Evolutionary conservation across 2,113 vertebrate genomes (phyloP).

Genomic region (Melanostigma gelatinosum): DNA sequence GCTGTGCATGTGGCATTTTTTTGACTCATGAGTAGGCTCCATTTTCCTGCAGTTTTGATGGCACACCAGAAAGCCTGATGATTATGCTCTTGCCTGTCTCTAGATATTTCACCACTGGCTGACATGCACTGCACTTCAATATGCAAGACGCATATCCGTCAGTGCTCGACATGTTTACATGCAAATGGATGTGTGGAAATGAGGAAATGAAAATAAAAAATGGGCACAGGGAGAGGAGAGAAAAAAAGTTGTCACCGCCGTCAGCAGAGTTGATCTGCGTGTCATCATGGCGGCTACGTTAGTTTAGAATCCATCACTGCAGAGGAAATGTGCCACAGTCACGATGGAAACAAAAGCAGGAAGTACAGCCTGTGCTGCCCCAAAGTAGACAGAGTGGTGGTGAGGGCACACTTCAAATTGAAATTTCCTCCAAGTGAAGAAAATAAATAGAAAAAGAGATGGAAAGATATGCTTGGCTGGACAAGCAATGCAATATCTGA

Average conservation of each 20-base stretch:
- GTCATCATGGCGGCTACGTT: conserved; percentile 71
- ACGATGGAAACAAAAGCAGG: conserved; percentile 82
- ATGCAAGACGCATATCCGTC: conserved; percentile 50
- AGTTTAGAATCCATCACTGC: conserved; percentile 76
- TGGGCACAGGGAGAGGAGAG: conserved; percentile 41
- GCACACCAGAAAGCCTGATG: conserved; percentile 48
- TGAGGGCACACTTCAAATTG: conserved; percentile 71
- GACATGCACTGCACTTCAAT: conserved; percentile 35
- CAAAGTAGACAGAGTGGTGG: conserved; percentile 61
- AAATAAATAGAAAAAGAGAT: conserved; percentile 69
- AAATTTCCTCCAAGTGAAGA: conserved; percentile 69
- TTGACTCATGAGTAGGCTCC: conserved; percentile 56
- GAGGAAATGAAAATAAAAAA: conserved; percentile 45
- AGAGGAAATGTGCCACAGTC: conserved; percentile 74
- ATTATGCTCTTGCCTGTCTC: conserved; percentile 49
- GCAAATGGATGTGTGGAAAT: conserved; percentile 50
- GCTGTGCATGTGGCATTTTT: conserved; percentile 59
- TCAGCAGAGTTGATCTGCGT: conserved; percentile 75
- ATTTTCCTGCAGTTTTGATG: conserved; percentile 68
- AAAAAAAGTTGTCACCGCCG: conserved; percentile 68
- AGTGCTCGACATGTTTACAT: conserved; percentile 60
- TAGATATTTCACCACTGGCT: conserved; percentile 60
- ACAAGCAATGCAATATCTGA: conserved; percentile 70
- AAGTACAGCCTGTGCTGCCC: conserved; percentile 71
- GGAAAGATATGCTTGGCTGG: conserved; percentile 71